Evolutionary conservation across 2,888 invertebrate species (phyloP), one percentile per base, ranked within the genome.

Genomic region (Agrochola lota): DNA sequence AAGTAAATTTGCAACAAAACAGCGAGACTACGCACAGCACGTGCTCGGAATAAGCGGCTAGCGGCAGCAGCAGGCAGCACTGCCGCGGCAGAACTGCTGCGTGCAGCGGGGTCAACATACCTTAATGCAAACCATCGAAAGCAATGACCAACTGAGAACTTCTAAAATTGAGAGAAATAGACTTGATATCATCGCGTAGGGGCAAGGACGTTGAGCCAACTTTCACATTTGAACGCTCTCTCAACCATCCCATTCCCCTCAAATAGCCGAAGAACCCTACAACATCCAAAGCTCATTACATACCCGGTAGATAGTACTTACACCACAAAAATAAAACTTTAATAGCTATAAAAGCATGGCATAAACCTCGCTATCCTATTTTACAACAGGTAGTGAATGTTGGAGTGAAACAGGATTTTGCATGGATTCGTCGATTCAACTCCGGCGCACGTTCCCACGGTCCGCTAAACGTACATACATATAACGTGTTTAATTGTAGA

Each of bases 391-490:
- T 85, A 85, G 80, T 83, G 80, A 85, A 82, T 68, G 84, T 84
- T 84, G 66, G 35, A 79, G 80, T 81, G 71, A 89, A 91, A 91
- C 92, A 89, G 90, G 91, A 88, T 90, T 91, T 89, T 85, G 90
- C 91, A 87, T 80, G 88, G 89, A 90, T 91, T 91, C 89, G 86
- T 80, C 69, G 85, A 90, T 90, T 89, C 81, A 78, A 84, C 76
- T 80, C 84, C 79, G 78, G 78, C 75, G 76, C 64, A 67, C 78
- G 86, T 91, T 92, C 91, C 89, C 91, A 91, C 91, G 91, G 86
- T 85, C 77, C 68, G 80, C 69, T 81, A 87, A 88, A 86, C 68
- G 62, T 60, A 81, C 71, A 64, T 81, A 85, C 71, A 74, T 82
- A 85, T 82, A 85, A 83, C 85, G 80, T 71, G 78, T 90, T 89